Evolutionary conservation across 2,888 invertebrate species (phyloP).

Genomic region (Macrosoma leucophasiata): DNA sequence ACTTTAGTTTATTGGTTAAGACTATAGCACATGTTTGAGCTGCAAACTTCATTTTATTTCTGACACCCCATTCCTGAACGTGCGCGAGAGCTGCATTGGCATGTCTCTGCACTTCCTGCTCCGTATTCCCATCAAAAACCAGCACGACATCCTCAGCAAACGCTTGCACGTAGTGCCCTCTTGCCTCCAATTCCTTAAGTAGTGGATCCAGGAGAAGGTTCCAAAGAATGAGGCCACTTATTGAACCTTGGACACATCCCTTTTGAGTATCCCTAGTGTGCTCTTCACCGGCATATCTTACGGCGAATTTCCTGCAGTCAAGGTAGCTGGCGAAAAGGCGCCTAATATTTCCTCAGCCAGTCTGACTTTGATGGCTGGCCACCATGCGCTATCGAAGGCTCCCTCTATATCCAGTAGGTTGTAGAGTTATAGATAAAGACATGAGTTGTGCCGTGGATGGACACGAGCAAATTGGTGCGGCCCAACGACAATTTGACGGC

Average conservation of each 20-base stretch:
- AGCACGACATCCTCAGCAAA: conserved; percentile 9
- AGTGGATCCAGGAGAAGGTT: conserved; percentile 12
- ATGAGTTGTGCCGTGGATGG: conserved; percentile 24
- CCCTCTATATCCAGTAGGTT: too few relatives aligned
- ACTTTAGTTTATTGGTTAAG: neutral
- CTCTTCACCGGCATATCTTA: conserved; percentile 9
- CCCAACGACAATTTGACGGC: conserved; percentile 40
- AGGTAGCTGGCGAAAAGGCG: neutral
- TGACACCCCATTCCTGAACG: conserved; percentile 2
- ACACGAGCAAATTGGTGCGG: conserved; percentile 32
- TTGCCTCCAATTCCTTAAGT: neutral
- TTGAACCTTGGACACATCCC: conserved; percentile 13
- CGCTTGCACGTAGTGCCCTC: conserved; percentile 1
- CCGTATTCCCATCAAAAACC: conserved; percentile 1
- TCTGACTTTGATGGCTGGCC: too few relatives aligned
- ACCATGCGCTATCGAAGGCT: too few relatives aligned
- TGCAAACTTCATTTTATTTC: conserved; percentile 1
- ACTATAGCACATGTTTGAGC: neutral
- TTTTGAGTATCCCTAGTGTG: conserved; percentile 1
- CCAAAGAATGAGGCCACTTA: conserved; percentile 9
- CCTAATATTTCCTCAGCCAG: neutral
- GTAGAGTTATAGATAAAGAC: conserved; percentile 13
- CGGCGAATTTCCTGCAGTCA: neutral
- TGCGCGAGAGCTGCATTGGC: conserved; percentile 4
- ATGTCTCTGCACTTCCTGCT: neutral